phyloP scores from a whole-genome alignment of 2,797 vertebrate genomes.

The Apogon talboti region DNA sequence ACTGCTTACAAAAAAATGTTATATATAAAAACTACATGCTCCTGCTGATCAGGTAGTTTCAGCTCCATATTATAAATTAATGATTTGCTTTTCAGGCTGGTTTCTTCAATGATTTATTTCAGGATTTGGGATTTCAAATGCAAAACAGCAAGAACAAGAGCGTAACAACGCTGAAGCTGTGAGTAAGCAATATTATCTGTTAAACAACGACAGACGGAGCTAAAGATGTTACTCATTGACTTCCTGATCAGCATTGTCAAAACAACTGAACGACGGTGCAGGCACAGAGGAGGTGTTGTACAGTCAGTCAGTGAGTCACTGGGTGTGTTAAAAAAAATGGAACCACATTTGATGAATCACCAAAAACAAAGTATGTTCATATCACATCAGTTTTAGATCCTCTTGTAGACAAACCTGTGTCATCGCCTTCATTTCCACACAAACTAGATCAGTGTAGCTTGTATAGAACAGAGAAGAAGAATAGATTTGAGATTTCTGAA shows the following conservation, averaged over 20 bases:
- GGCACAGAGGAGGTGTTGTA: not conserved
- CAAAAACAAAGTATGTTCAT: no score
- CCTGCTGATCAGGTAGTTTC: not conserved
- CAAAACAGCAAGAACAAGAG: not conserved
- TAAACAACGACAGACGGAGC: conserved; percentile 1
- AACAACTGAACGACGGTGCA: not conserved
- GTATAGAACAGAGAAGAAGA: not conserved
- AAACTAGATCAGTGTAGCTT: not conserved
- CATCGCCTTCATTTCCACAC: not conserved
- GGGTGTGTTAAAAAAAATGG: not conserved
- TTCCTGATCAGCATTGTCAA: not conserved
- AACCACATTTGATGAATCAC: not conserved
- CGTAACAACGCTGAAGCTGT: no score
- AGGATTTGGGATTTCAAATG: conserved; percentile 2
- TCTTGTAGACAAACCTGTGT: not conserved
- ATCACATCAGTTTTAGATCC: no score
- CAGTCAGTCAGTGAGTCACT: not conserved
- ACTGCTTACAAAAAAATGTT: not conserved
- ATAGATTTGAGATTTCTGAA: not conserved
- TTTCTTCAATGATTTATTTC: not conserved
- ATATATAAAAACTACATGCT: not conserved
- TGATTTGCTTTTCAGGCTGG: not conserved
- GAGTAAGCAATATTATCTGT: not conserved
- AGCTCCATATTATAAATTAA: not conserved
- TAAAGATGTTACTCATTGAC: conserved; percentile 20